phyloP scores from a whole-genome alignment of 1,140 invertebrate species.

The Megalonaias nervosa region DNA sequence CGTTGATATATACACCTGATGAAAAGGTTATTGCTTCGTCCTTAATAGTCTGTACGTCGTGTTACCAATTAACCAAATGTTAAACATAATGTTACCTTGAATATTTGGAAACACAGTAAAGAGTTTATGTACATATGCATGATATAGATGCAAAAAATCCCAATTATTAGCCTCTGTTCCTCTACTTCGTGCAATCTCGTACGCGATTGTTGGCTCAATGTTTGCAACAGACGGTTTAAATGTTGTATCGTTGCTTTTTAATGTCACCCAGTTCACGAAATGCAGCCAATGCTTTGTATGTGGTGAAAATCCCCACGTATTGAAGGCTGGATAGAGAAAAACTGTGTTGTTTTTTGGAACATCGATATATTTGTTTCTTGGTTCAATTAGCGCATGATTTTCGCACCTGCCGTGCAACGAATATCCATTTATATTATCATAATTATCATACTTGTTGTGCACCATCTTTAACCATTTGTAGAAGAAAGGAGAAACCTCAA shows the following conservation, averaged over 20 bases:
- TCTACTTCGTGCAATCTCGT: slow-evolving; percentile 11
- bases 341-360: slow-evolving; percentile 22
- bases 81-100: slow-evolving; percentile 18
- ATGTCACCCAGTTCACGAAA: slow-evolving; percentile 48
- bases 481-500: slow-evolving; percentile 48
- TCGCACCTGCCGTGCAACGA: slow-evolving; percentile 36
- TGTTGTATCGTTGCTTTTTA: slow-evolving; percentile 1
- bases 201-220: slow-evolving; percentile 36
- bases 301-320: slow-evolving; percentile 55
- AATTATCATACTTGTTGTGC: slow-evolving; percentile 46
- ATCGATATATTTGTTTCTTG: neutral
- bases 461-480: slow-evolving; percentile 50
- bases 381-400: slow-evolving; percentile 23
- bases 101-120: slow-evolving; percentile 24
- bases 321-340: slow-evolving; percentile 46
- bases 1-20: too few species aligned
- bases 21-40: too few species aligned
- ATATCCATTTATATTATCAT: slow-evolving; percentile 44
- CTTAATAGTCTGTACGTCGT: too few species aligned
- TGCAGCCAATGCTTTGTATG: slow-evolving; percentile 39
- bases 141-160: slow-evolving; percentile 56
- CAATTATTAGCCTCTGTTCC: slow-evolving; percentile 41
- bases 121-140: slow-evolving; percentile 37
- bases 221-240: slow-evolving; percentile 44
- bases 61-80: too few species aligned